A percentile compares a stretch with the other conserved stretches of the same genome.
Conservation (phyloP, 2,888 invertebrate genomes). For the Stenodera caucasica region DNA sequence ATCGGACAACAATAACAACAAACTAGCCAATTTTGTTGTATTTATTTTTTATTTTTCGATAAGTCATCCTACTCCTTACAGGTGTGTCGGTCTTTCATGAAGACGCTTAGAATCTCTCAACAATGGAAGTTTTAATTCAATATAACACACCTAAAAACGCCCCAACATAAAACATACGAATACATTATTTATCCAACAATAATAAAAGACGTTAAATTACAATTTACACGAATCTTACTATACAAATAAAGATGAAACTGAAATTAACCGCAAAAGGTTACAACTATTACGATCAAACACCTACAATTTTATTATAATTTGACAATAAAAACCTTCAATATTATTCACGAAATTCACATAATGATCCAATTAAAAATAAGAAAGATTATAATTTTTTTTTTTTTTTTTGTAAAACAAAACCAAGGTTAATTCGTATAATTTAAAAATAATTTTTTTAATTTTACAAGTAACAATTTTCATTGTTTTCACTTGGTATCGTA, state of each 20-base stretch:
- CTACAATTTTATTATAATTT: background rate
- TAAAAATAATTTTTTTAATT: background rate
- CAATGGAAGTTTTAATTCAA: slow-evolving; percentile 26
- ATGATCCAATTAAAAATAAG: background rate
- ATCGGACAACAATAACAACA: no score
- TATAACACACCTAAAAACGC: slow-evolving; percentile 27
- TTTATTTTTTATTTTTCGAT: background rate
- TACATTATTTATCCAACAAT: slow-evolving; percentile 24
- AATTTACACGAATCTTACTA: slow-evolving; percentile 18
- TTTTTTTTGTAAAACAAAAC: no score
- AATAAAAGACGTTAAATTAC: slow-evolving; percentile 23
- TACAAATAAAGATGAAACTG: slow-evolving; percentile 24
- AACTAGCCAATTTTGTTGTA: background rate
- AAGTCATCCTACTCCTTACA: slow-evolving; percentile 11
- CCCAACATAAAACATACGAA: slow-evolving; percentile 23
- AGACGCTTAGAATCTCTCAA: slow-evolving; percentile 22
- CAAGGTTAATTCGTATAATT: no score
- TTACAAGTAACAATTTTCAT: background rate
- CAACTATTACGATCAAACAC: background rate
- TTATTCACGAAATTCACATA: background rate
- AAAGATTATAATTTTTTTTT: background rate
- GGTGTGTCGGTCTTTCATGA: slow-evolving; percentile 18
- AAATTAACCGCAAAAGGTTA: slow-evolving; percentile 20
- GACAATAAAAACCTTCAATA: background rate
- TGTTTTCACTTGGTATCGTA: slow-evolving; percentile 1